Percentiles rank a stretch among this genome's conserved stretches.
These are phyloP conservation scores for Aeoliscus strigatus DNA, from an alignment of 2,797 vertebrate genomes.

Conservation along the genomic window DNA sequence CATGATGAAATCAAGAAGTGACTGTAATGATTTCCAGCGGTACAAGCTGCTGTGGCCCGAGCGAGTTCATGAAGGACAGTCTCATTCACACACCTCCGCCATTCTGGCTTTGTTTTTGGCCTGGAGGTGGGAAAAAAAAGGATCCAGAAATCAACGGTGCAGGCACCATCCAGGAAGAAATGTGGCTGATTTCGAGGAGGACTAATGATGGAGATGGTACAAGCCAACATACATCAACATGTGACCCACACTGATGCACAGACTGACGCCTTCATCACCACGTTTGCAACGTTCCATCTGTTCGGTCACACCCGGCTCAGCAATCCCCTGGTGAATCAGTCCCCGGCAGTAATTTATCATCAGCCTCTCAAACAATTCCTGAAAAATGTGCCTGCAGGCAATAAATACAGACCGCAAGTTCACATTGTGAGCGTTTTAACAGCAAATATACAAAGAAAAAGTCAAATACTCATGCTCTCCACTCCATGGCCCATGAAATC, in stretches of 20 bases:
- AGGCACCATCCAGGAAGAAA: slow-evolving; percentile 7
- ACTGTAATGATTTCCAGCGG: too few species aligned
- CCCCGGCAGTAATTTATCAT: slow-evolving; percentile 31
- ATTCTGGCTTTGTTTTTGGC: slow-evolving; percentile 12
- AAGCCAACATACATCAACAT: slow-evolving; percentile 22
- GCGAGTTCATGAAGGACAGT: neutral
- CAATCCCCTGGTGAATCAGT: slow-evolving; percentile 10
- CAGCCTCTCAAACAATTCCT: slow-evolving; percentile 3
- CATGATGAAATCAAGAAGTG: slow-evolving; percentile 13
- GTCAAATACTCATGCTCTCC: neutral
- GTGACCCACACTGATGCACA: slow-evolving; percentile 25
- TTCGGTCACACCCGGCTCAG: slow-evolving; percentile 24
- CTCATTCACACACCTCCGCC: slow-evolving; percentile 19
- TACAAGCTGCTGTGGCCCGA: neutral
- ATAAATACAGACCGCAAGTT: slow-evolving; percentile 1
- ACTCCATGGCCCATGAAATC: slow-evolving; percentile 1
- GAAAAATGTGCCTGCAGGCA: slow-evolving; percentile 19
- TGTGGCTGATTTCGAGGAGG: slow-evolving; percentile 9
- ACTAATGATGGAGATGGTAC: slow-evolving; percentile 11
- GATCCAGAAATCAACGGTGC: neutral
- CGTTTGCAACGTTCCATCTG: slow-evolving; percentile 28
- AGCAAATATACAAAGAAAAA: slow-evolving; percentile 13
- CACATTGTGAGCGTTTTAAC: slow-evolving; percentile 8
- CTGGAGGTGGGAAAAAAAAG: slow-evolving; percentile 16
- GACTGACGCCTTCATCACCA: slow-evolving; percentile 32